Percentiles rank a stretch among this genome's conserved stretches.
phyloP scores from a whole-genome alignment of 2,797 vertebrate genomes.

The Gastrophryne carolinensis region DNA sequence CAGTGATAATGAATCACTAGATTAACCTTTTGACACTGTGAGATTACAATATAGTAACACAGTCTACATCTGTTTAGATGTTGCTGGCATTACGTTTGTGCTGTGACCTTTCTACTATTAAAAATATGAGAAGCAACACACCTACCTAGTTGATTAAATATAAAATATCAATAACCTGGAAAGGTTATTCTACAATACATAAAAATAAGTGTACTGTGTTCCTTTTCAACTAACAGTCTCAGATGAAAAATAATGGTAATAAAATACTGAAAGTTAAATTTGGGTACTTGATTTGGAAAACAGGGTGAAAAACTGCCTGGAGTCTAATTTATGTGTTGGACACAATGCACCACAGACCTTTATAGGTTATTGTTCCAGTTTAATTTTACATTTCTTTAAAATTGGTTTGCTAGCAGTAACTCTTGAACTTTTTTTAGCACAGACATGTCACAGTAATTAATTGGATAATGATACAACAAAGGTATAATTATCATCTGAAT shows the following conservation, averaged over 20 bases:
- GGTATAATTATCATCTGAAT: neutral
- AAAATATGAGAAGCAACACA: slow-evolving; percentile 3
- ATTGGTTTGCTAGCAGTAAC: neutral
- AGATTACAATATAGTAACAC: neutral
- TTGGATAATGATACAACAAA: neutral
- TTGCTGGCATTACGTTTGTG: neutral
- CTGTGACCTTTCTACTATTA: slow-evolving; percentile 2
- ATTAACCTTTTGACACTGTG: slow-evolving; percentile 18
- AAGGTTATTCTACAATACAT: neutral
- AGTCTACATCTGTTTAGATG: neutral
- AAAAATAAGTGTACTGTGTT: too few relatives aligned
- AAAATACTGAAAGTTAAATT: too few relatives aligned
- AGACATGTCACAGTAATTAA: neutral
- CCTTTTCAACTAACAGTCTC: too few relatives aligned
- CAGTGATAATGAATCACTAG: neutral
- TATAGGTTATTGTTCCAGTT: too few relatives aligned
- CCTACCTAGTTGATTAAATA: neutral
- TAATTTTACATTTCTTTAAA: neutral
- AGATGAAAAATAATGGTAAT: too few relatives aligned
- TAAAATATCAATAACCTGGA: neutral
- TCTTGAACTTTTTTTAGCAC: neutral
- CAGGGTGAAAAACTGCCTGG: too few relatives aligned
- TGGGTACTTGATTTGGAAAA: too few relatives aligned
- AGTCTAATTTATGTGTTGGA: too few relatives aligned
- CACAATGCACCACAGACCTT: too few relatives aligned